Conservation (phyloP, 2,797 vertebrate genomes). For the Rhodeus uyekii region DNA sequence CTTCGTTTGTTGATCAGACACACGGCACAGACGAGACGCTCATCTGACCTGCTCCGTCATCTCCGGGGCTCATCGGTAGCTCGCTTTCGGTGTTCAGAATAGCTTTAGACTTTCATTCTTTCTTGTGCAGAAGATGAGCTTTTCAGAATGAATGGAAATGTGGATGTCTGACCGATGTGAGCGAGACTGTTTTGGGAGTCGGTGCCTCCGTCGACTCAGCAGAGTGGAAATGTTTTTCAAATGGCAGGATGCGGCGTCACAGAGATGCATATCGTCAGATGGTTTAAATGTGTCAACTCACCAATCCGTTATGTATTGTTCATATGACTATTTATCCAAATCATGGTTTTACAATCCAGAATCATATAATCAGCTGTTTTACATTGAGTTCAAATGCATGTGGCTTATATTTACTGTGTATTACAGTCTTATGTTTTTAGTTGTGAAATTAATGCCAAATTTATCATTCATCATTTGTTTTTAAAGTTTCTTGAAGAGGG, state of each 20-base stretch:
- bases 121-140: not conserved
- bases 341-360: not conserved
- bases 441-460: not conserved
- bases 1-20: conserved; percentile 15
- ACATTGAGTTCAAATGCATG: not conserved
- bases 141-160: conserved; percentile 11
- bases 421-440: not conserved
- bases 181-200: not conserved
- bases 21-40: not conserved
- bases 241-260: not conserved
- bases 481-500: not conserved
- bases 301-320: not conserved
- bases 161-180: not conserved
- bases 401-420: not conserved
- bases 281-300: not conserved
- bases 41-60: not conserved
- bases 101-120: not conserved
- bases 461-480: not conserved
- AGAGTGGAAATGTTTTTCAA: conserved; percentile 12
- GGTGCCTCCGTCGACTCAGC: not conserved
- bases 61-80: not conserved
- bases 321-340: not conserved
- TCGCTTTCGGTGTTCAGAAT: not conserved
- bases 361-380: not conserved
- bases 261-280: not conserved